Base-by-base conservation (phyloP, 2,113 vertebrate genomes). In the Empidonax traillii region DNA sequence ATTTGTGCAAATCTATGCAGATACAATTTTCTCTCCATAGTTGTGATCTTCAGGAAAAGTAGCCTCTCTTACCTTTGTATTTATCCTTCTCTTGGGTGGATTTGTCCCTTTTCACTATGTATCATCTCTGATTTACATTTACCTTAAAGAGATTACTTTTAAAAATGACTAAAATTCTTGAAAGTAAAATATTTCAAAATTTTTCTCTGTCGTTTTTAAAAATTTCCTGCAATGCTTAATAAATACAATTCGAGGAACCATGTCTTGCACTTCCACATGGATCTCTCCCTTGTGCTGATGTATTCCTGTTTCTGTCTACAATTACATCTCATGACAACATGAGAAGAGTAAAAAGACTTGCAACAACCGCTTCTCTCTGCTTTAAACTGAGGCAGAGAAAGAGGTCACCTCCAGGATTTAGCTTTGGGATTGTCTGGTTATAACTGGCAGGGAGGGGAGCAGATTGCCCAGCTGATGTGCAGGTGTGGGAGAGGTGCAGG, bases 101-200 rank as follows among this genome's bases (percentile, higher is more conserved):
- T 21, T 63, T 63, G 39, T 21, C 12, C 4, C 30, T 8, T 9
- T 69, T 43, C 51, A 33, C 31, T 31, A 11, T 0, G 0, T 49
- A 33, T 24, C 3, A 43, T 19, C 30, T 67, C 59, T 79, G 25
- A 58, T 75, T 93, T 69, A 61, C 27, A 19, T 37, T 63, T 58
- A 52, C 6, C 76, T 51, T 30, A 49, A 44, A 73, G 49, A 69
- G 24, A 61, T 51, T 41, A 49, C 10, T 69, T 82, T 16, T 47
- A 37, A 85, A 95, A 72, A 22, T 21, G 12, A 19, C 30, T 76
- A 27, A 55, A 76, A n/a, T 3, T 41, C 43, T 66, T 51, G 30
- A 33, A 86, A 83, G 25, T 33, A 56, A 90, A 86, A 31, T 58
- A 59, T 62, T 82, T 76, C 21, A 58, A 30, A 21, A 76, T 23